phyloP scores from a whole-genome alignment of 2,797 vertebrate genomes.

The Neopelma chrysocephalum region DNA sequence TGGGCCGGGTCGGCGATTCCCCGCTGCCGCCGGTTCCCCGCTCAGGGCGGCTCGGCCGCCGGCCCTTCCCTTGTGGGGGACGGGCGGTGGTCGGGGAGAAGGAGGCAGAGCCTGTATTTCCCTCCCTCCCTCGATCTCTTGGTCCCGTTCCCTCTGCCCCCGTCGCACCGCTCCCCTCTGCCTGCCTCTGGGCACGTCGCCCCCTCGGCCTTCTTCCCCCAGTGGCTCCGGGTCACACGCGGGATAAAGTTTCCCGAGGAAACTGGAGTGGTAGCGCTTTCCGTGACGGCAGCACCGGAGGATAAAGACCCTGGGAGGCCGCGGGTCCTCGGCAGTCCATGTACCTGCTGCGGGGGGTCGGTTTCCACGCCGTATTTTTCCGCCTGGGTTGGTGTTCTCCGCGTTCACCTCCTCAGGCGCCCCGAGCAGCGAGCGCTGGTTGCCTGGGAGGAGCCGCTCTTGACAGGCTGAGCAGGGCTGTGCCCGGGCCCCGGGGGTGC shows the following conservation, averaged over 20 bases:
- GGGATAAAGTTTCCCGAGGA: not conserved
- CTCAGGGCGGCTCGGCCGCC: not conserved
- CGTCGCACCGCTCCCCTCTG: not conserved
- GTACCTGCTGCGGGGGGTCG: not conserved
- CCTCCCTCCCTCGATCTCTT: not conserved
- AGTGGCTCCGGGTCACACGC: not conserved
- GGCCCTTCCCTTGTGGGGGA: too few species aligned
- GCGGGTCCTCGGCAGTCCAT: not conserved
- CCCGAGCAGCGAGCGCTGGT: not conserved
- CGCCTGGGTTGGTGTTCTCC: accelerated
- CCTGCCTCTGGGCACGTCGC: not conserved
- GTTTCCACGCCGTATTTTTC: too few species aligned
- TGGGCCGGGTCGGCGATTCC: too few species aligned
- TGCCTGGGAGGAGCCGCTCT: slow-evolving; percentile 2
- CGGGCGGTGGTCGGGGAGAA: not conserved
- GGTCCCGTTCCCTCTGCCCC: not conserved
- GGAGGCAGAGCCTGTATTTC: not conserved
- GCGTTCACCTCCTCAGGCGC: not conserved
- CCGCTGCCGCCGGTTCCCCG: too few species aligned
- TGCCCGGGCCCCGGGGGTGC: not conserved
- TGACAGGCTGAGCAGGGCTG: not conserved
- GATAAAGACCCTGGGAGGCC: not conserved
- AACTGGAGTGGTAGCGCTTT: not conserved
- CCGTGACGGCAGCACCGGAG: not conserved
- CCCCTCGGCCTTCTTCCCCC: not conserved